phyloP scores from a whole-genome alignment of 2,888 invertebrate genomes.

The Mythimna albipuncta region DNA sequence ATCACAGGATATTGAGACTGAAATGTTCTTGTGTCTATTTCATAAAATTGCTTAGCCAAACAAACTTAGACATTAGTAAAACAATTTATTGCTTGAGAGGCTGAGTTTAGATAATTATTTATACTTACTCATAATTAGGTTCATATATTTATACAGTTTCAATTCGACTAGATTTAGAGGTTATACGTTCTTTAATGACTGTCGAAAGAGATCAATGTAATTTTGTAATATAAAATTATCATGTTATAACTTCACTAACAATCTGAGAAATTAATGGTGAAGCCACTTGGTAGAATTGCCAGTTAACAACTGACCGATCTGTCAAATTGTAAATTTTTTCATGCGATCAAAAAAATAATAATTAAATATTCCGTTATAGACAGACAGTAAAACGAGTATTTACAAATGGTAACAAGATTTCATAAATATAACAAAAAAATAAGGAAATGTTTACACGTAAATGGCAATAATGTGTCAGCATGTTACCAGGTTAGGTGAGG shows the following conservation, averaged over 20 bases:
- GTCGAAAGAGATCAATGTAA: constrained; percentile 48
- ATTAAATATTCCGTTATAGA: too few species aligned
- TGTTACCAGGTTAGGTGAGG: constrained; percentile 4
- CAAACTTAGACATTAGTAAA: constrained; percentile 28
- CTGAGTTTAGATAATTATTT: constrained; percentile 48
- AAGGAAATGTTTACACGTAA: constrained; percentile 34
- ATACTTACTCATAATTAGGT: constrained; percentile 33
- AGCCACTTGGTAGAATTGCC: not conserved
- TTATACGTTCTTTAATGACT: constrained; percentile 50
- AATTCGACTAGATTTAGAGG: constrained; percentile 50
- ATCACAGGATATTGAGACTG: constrained; percentile 31
- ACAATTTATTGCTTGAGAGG: constrained; percentile 32
- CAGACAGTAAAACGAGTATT: too few species aligned
- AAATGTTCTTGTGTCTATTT: constrained; percentile 15
- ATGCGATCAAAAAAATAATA: too few species aligned
- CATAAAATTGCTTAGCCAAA: constrained; percentile 32
- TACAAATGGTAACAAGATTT: not conserved
- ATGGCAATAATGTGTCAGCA: constrained; percentile 28
- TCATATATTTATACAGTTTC: constrained; percentile 20
- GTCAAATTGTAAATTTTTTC: too few species aligned
- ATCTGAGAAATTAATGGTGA: not conserved
- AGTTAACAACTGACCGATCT: not conserved
- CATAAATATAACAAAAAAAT: not conserved
- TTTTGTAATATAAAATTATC: constrained; percentile 36
- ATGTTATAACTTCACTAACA: not conserved